A percentile compares a stretch with the other conserved stretches of the same genome.
phyloP scores from a whole-genome alignment of 2,888 invertebrate genomes.

The Netelia melanura region DNA sequence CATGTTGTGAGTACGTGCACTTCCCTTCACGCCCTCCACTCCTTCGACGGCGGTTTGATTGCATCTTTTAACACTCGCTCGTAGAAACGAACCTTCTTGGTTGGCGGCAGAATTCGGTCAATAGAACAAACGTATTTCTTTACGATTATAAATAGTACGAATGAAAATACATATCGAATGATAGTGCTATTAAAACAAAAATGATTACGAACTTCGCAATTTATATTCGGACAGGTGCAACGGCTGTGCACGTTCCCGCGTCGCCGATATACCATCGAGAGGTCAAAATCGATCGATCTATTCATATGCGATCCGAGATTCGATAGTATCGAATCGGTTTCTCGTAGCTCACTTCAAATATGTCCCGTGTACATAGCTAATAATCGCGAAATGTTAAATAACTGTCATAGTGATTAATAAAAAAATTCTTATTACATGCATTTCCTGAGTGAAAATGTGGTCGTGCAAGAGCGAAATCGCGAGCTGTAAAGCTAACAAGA shows the following conservation, averaged over 20 bases:
- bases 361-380: neutral
- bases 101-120: neutral
- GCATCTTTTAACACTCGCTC: neutral
- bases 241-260: conserved; percentile 33
- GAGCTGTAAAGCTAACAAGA: conserved; percentile 39
- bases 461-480: neutral
- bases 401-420: neutral
- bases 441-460: conserved; percentile 9
- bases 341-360: neutral
- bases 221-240: neutral
- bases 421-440: neutral
- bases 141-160: neutral
- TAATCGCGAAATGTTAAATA: neutral
- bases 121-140: neutral
- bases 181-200: neutral
- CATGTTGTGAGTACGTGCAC: conserved; percentile 1
- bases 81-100: neutral
- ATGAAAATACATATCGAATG: neutral
- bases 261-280: neutral
- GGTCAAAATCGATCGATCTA: neutral
- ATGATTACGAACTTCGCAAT: neutral
- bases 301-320: neutral
- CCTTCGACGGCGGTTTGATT: neutral
- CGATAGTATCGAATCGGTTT: conserved; percentile 2
- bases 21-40: neutral